Conservation (phyloP, 2,797 vertebrate species). For the Loris lydekkerianus region DNA sequence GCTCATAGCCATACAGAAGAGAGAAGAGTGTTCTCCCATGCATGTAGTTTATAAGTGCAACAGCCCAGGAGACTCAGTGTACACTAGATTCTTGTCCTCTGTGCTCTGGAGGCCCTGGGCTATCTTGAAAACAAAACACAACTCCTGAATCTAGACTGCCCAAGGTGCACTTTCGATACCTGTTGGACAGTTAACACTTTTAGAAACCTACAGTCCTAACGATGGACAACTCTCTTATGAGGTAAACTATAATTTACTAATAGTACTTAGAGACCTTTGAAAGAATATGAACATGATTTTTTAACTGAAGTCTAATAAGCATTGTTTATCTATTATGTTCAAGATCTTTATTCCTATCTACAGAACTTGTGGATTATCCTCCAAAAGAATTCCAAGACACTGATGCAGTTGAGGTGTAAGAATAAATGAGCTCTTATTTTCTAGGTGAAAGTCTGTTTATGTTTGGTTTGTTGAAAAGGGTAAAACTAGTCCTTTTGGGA, state of each 20-base stretch:
- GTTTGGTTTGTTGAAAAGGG: not conserved
- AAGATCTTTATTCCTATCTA: not conserved
- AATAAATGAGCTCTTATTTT: not conserved
- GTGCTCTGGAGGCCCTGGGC: not conserved
- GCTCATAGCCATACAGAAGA: not conserved
- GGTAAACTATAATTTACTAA: not conserved
- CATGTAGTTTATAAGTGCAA: not conserved
- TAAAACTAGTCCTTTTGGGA: not conserved
- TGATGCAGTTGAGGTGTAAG: not conserved
- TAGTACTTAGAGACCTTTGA: not conserved
- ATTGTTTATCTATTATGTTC: not conserved
- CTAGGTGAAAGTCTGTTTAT: not conserved
- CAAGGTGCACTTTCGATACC: not conserved
- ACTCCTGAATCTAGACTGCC: not conserved
- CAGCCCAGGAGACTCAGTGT: not conserved
- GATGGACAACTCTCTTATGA: not conserved
- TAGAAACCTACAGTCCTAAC: not conserved
- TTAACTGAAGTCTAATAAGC: not conserved
- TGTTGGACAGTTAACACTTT: not conserved
- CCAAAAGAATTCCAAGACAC: not conserved
- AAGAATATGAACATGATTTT: not conserved
- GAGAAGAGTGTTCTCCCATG: not conserved
- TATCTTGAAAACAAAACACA: not conserved
- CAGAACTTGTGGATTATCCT: not conserved
- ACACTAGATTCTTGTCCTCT: not conserved